Evolutionary conservation across 2,888 invertebrate genomes (phyloP).

Genomic region (Drosophila nr. perissopoda): DNA sequence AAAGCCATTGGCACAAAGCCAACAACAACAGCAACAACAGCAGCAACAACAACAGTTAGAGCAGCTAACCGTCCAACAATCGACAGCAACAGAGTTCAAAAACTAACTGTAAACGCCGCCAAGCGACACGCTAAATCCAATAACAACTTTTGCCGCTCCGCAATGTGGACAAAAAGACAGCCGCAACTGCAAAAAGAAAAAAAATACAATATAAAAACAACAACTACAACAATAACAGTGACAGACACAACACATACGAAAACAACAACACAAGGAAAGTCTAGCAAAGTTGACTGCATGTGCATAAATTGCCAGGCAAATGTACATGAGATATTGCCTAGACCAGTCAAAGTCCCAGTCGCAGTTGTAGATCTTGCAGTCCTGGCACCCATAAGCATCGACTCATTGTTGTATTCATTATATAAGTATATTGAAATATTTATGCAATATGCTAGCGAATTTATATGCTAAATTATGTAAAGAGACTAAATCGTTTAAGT

Average conservation of each 20-base stretch:
- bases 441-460: conserved; percentile 30
- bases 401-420: conserved; percentile 9
- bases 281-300: conserved; percentile 60
- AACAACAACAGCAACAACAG: conserved; percentile 55
- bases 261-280: conserved; percentile 46
- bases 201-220: conserved; percentile 16
- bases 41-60: conserved; percentile 11
- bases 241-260: conserved; percentile 17
- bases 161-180: conserved; percentile 51
- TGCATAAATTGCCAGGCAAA: conserved; percentile 72
- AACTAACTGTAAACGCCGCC: conserved; percentile 67
- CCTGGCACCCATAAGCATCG: conserved; percentile 1
- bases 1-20: conserved; percentile 76
- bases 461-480: conserved; percentile 45
- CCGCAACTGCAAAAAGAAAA: conserved; percentile 35
- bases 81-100: conserved; percentile 55
- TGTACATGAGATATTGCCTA: conserved; percentile 71
- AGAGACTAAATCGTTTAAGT: conserved; percentile 21
- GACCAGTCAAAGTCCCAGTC: conserved; percentile 9
- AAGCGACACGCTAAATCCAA: conserved; percentile 78
- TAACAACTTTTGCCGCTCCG: conserved; percentile 62
- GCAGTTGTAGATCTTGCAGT: conserved; percentile 3
- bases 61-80: conserved; percentile 49
- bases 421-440: conserved; percentile 44
- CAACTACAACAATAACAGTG: conserved; percentile 35